Base-by-base conservation (phyloP, 1,140 invertebrate genomes). In the Lucilia sericata region DNA sequence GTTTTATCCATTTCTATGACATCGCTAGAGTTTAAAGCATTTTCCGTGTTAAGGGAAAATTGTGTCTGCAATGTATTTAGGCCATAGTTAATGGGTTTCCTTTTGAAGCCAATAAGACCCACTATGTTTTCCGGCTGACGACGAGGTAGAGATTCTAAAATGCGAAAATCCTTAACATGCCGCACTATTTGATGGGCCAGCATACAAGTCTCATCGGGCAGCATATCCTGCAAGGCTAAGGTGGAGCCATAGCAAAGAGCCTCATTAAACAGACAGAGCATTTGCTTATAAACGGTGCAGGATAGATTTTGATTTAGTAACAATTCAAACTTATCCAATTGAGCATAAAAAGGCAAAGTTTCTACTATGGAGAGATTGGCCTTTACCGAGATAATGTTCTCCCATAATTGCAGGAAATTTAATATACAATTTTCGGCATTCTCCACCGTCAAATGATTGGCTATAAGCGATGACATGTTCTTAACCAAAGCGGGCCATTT, bases 221-320 rank as follows among this genome's bases (percentile, higher is more conserved):
- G 91, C 84, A 96, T 94, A 90, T 97, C 96, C 91, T 97, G 96
- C 84, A 97, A 91, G 36, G 96, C 96, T 85, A 97, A 91, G 49
- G 96, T 97, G 82, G 96, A 97, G 1, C 96, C 96, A 91, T 98
- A 97, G 91, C 96, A 97, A 47, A 97, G 90, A 5, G 97, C 96
- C 91, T 97, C 96, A 89, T 97, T 97, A 86, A 97, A 96, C 25
- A 97, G 91, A 85, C 95, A 95, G 74, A 97, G 90, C 85, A 97
- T 92, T 91, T 97, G 96, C 86, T 95, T 95, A 94, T 97, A 97
- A 85, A 97, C 94, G 30, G 96, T 93, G 82, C 95, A 93, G 2
- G 96, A 95, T 4, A 97, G 91, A 86, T 94, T 94, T n/a, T 93
- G 93, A 85, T 93, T 93, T 47, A 97, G 91, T 74, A 97, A 92